Percentiles rank a stretch among this genome's conserved stretches.
phyloP scores from a whole-genome alignment of 2,888 invertebrate species.

The Melanophora roralis region DNA sequence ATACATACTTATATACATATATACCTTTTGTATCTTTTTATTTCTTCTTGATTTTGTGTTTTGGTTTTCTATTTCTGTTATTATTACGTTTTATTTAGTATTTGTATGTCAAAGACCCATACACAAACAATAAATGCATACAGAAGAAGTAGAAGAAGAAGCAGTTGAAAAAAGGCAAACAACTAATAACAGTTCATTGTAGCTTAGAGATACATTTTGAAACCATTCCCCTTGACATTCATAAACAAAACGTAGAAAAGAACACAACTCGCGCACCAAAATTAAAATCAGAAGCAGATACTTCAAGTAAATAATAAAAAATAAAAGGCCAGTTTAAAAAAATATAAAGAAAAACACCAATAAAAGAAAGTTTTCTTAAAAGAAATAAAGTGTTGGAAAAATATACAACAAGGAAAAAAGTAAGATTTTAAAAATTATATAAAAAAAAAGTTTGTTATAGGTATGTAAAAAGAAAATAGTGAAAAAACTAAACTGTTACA shows the following conservation, averaged over 20 bases:
- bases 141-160: not conserved
- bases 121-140: not conserved
- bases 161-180: not conserved
- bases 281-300: not conserved
- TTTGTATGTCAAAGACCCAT: not conserved
- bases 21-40: not conserved
- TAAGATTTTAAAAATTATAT: not conserved
- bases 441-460: no score
- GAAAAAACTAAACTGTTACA: no score
- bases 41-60: constrained; percentile 39
- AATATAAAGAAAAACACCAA: no score
- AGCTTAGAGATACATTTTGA: constrained; percentile 52
- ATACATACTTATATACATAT: not conserved
- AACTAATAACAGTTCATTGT: constrained; percentile 27
- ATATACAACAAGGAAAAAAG: constrained; percentile 11
- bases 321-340: constrained; percentile 5
- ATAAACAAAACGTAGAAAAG: constrained; percentile 59
- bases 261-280: constrained; percentile 47
- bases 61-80: constrained; percentile 25
- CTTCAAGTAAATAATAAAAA: not conserved
- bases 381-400: not conserved
- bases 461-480: no score
- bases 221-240: constrained; percentile 62
- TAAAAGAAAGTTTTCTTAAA: not conserved
- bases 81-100: not conserved